Evolutionary conservation across 1,140 invertebrate genomes (phyloP).

Genomic region (Drosophila virilis): DNA sequence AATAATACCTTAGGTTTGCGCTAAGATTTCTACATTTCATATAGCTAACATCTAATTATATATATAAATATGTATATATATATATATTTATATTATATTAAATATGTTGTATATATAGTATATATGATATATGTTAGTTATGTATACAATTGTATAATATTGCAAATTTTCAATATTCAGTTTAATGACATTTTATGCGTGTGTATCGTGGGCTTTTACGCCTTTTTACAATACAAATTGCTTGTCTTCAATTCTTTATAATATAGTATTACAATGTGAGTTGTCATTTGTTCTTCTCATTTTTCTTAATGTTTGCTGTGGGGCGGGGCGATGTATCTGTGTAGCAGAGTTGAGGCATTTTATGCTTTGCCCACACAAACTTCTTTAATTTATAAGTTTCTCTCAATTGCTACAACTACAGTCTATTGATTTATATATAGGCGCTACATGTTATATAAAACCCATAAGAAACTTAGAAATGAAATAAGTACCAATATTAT

Average conservation of each 20-base stretch:
- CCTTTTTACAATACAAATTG: conserved; percentile 77
- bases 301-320: neutral
- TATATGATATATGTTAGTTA: conserved; percentile 57
- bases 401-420: conserved; percentile 48
- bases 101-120: conserved; percentile 46
- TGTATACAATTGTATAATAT: conserved; percentile 82
- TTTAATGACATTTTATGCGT: conserved; percentile 51
- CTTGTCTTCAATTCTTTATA: conserved; percentile 73
- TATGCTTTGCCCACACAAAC: conserved; percentile 47
- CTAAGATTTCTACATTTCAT: conserved; percentile 76
- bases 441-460: conserved; percentile 4
- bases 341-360: conserved; percentile 4
- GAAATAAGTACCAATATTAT: neutral
- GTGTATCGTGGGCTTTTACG: conserved; percentile 21
- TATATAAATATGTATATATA: conserved; percentile 49
- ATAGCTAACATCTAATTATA: conserved; percentile 38
- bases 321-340: conserved; percentile 11
- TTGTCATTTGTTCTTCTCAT: conserved; percentile 66
- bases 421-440: conserved; percentile 30
- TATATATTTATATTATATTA: conserved; percentile 25
- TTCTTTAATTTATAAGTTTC: conserved; percentile 57
- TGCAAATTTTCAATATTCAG: conserved; percentile 75
- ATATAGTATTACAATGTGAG: conserved; percentile 78
- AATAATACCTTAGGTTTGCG: conserved; percentile 81
- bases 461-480: conserved; percentile 9